Conservation (phyloP, 2,113 vertebrate species). For the Nansenia antarctica region DNA sequence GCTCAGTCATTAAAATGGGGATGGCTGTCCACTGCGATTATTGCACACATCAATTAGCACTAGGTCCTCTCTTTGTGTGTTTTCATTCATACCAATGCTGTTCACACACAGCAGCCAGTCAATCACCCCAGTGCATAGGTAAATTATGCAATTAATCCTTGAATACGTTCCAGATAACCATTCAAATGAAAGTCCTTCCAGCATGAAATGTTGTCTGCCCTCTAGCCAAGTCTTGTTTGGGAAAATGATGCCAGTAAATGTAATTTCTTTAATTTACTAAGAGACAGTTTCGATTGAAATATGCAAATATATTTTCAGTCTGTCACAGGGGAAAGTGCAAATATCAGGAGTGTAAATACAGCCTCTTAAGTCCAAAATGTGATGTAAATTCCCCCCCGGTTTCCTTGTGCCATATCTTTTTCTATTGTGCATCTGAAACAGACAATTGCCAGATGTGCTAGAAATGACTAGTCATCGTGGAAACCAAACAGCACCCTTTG, state of each 20-base stretch:
- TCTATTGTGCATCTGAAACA: not conserved
- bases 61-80: conserved; percentile 26
- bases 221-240: not conserved
- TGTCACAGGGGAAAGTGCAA: not conserved
- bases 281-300: not conserved
- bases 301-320: conserved; percentile 2
- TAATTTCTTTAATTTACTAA: not conserved
- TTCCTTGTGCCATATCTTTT: not conserved
- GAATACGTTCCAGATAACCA: conserved; percentile 8
- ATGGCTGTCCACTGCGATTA: conserved; percentile 41
- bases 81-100: conserved; percentile 37
- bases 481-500: not conserved
- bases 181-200: conserved; percentile 14
- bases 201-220: conserved; percentile 13
- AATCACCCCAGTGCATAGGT: conserved; percentile 17
- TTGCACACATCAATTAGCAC: conserved; percentile 39
- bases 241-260: not conserved
- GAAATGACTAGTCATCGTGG: too few relatives aligned
- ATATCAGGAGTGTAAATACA: not conserved
- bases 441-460: too few relatives aligned
- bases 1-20: conserved; percentile 37
- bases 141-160: conserved; percentile 34
- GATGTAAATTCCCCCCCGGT: not conserved
- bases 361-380: not conserved
- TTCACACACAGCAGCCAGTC: conserved; percentile 17